A percentile compares a stretch with the other conserved stretches of the same genome.
Evolutionary conservation across 2,113 vertebrate genomes (phyloP).

Genomic region (Python bivittatus): DNA sequence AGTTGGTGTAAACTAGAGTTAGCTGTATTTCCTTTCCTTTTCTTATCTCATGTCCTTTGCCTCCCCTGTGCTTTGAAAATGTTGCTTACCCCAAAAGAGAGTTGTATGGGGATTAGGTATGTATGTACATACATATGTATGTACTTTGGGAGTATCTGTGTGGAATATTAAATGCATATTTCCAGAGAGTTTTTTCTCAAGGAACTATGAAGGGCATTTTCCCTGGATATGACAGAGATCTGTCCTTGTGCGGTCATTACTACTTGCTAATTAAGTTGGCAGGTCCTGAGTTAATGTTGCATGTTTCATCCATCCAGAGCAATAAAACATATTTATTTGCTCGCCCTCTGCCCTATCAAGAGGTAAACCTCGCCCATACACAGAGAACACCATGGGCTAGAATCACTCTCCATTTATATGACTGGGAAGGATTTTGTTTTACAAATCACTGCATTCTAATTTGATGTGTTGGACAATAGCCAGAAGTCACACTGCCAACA

Average conservation of each 20-base stretch:
- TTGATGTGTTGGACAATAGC: constrained; percentile 34
- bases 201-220: constrained; percentile 15
- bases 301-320: constrained; percentile 24
- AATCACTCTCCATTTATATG: neutral
- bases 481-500: constrained; percentile 39
- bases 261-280: constrained; percentile 27
- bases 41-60: neutral
- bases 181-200: neutral
- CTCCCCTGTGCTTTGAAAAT: neutral
- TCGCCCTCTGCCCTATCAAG: constrained; percentile 26
- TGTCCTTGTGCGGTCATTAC: constrained; percentile 24
- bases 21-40: neutral
- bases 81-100: neutral
- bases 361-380: neutral
- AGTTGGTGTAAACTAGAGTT: neutral
- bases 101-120: neutral
- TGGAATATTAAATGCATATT: neutral
- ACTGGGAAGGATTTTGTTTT: constrained; percentile 12
- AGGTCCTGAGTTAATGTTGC: constrained; percentile 27
- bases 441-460: constrained; percentile 29
- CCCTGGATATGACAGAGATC: neutral
- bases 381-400: neutral
- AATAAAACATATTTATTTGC: constrained; percentile 27
- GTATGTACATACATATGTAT: neutral
- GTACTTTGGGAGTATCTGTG: neutral